Evolutionary conservation across 2,113 vertebrate species (phyloP), one percentile per base, ranked within the genome.

Genomic region (Turdus rufiventris): DNA sequence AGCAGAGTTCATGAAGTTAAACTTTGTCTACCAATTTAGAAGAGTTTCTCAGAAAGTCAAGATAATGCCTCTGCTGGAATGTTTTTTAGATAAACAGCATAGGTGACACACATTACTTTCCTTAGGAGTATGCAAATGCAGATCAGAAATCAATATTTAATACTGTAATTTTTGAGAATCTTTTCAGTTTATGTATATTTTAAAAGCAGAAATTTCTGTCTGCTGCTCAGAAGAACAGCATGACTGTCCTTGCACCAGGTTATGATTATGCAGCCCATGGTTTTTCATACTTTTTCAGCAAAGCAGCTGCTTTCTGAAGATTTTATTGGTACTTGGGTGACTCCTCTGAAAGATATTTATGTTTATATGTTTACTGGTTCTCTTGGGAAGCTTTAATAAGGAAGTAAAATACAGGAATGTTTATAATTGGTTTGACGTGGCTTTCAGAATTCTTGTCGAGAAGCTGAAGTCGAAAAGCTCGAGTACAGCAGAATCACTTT

Each of bases 1-100:
- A 85, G 75, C 86, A 68, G 88, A 63, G 62, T 91, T 88, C 54
- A 31, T 25, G 5, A 57, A 94, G 56, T 91, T 96, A 88, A 80
- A 88, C 75, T 86, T 95, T 40, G 63, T 12, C 80, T 91, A 28
- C 71, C 24, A 38, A 14, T 62, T 43, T 62, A 56, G 63, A 48
- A 81, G 72, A 45, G 71, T 58, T 89, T 93, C 78, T 91, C 75
- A 61, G 74, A 54, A 85, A 68, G 78, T 43, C 38, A 83, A 90
- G 86, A 77, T 89, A 85, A 38, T 62, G 68, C 48, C 50, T 74
- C 34, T 17, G 29, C 4, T 77, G 71, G 62, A 93, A 81, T 94
- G 54, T 43, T 91, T 51, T 81, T n/a, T 33, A 60, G 68, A 65
- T 90, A 71, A 62, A 62, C 12, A 23, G 6, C 31, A 2, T 9